Conservation (phyloP, 2,888 invertebrate genomes). For the Leistus spinibarbis region DNA sequence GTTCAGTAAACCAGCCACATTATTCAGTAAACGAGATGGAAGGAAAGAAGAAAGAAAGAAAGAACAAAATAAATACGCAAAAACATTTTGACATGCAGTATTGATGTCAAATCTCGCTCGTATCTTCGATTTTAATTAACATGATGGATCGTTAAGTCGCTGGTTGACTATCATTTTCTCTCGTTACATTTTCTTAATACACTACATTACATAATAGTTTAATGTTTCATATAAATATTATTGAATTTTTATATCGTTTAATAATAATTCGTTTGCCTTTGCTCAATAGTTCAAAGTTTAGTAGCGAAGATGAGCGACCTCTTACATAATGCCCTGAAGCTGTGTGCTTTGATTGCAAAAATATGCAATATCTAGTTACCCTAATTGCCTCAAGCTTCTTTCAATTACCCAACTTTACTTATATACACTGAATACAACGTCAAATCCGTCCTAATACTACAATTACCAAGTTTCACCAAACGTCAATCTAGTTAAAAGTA, state of each 20-base stretch:
- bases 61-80: neutral
- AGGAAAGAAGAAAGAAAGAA: neutral
- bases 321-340: neutral
- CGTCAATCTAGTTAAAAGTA: neutral
- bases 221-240: no score
- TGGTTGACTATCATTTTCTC: neutral
- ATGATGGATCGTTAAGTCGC: slow-evolving; percentile 3
- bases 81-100: slow-evolving; percentile 17
- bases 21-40: no score
- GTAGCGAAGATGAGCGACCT: neutral
- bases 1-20: neutral
- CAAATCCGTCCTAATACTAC: neutral
- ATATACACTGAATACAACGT: no score
- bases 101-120: slow-evolving; percentile 13
- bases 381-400: neutral
- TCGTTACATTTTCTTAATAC: neutral
- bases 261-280: no score
- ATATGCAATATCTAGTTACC: neutral
- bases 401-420: neutral
- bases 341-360: neutral
- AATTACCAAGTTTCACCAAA: neutral
- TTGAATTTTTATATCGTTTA: no score
- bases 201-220: no score
- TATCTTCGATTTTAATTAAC: slow-evolving; percentile 15
- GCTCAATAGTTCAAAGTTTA: neutral